Conservation (phyloP, 2,888 invertebrate species). For the Galerucella pusilla region DNA sequence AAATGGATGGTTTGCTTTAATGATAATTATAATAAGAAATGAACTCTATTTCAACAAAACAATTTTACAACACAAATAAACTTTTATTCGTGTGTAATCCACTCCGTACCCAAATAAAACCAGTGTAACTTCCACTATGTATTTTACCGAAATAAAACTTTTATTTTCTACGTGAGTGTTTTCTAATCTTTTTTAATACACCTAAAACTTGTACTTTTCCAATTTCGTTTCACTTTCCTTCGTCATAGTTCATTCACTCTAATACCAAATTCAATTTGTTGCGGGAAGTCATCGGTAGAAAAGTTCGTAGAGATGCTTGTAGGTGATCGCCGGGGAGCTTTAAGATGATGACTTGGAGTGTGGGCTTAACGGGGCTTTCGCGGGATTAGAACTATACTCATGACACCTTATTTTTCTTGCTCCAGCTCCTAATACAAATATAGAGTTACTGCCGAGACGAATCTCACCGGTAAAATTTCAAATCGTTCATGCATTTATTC, state of each 20-base stretch:
- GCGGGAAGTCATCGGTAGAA: slow-evolving; percentile 29
- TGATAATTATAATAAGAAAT: too few species aligned
- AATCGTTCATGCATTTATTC: background rate
- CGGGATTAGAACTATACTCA: slow-evolving; percentile 47
- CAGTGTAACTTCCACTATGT: background rate
- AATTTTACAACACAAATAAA: too few species aligned
- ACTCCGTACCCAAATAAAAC: background rate
- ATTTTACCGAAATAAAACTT: slow-evolving; percentile 14
- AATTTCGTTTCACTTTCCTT: slow-evolving; percentile 28
- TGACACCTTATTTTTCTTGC: slow-evolving; percentile 45
- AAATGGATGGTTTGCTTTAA: too few species aligned
- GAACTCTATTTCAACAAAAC: too few species aligned
- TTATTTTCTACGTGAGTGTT: slow-evolving; percentile 11
- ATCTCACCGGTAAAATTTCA: slow-evolving; percentile 15
- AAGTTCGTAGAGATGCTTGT: slow-evolving; percentile 33
- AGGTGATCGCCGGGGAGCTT: slow-evolving; percentile 46
- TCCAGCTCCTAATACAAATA: slow-evolving; percentile 40
- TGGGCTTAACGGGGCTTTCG: slow-evolving; percentile 41
- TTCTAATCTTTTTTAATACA: slow-evolving; percentile 13
- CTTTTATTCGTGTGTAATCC: too few species aligned
- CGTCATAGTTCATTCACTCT: slow-evolving; percentile 20
- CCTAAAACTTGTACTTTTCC: slow-evolving; percentile 24
- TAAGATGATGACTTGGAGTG: slow-evolving; percentile 46
- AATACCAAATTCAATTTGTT: slow-evolving; percentile 34
- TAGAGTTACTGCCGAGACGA: slow-evolving; percentile 39